Percentiles rank a stretch among this genome's conserved stretches.
Evolutionary conservation across 2,113 vertebrate species (phyloP).

Genomic region (Clarias macrocephalus): DNA sequence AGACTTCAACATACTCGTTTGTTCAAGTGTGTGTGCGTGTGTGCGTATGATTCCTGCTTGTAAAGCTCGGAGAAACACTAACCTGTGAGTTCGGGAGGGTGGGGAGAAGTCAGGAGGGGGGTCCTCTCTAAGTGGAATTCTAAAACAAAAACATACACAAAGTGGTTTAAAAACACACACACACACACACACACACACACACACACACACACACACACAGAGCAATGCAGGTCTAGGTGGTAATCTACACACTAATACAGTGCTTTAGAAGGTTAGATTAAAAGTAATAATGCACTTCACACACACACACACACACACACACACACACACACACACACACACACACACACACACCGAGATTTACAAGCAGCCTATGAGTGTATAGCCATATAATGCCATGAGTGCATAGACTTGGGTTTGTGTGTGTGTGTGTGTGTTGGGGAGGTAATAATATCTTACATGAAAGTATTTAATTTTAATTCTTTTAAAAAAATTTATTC

Average conservation of each 20-base stretch:
- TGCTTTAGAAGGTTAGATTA: not conserved
- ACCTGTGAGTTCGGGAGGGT: conserved; percentile 99
- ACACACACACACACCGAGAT: conserved; percentile 64
- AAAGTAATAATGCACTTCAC: not conserved
- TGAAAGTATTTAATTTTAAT: not conserved
- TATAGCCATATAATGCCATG: conserved; percentile 45
- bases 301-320: not conserved
- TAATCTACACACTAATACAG: conserved; percentile 31
- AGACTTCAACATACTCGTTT: too few species aligned
- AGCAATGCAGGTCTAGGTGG: not conserved
- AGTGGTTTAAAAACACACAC: conserved; percentile 36
- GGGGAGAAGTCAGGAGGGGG: conserved; percentile 99
- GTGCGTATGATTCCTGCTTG: conserved; percentile 67
- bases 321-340: not conserved
- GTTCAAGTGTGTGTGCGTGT: conserved; percentile 25
- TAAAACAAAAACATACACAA: conserved; percentile 63
- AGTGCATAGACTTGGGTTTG: conserved; percentile 28
- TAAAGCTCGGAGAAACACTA: conserved; percentile 83
- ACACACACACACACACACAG: conserved; percentile 26
- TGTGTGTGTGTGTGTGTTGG: conserved; percentile 51
- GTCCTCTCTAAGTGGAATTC: conserved; percentile 99
- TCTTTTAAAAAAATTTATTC: not conserved
- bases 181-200: conserved; percentile 16
- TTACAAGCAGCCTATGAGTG: conserved; percentile 70
- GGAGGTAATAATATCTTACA: not conserved